Percentiles rank a stretch among this genome's conserved stretches.
Conservation (phyloP, 2,888 invertebrate species). For the Octonoba sinensis region DNA sequence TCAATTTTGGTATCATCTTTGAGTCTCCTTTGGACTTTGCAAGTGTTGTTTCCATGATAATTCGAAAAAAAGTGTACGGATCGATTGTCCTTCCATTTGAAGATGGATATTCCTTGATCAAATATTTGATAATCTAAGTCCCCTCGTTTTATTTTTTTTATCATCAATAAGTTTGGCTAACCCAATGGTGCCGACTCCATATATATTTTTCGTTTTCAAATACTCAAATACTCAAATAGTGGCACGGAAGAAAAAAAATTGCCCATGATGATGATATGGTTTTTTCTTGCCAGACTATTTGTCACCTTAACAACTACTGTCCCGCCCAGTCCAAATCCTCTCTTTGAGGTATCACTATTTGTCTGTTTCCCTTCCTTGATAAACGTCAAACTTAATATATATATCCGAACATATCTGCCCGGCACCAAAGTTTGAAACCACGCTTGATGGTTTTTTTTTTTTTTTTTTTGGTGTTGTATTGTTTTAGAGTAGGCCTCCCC, state of each 20-base stretch:
- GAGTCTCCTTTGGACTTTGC: slow-evolving; percentile 14
- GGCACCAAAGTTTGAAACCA: too few species aligned
- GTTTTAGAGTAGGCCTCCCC: too few species aligned
- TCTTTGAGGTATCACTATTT: too few species aligned
- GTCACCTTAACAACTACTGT: not conserved
- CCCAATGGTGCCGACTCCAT: slow-evolving; percentile 4
- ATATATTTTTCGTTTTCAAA: slow-evolving; percentile 28
- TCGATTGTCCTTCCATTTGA: slow-evolving; percentile 22
- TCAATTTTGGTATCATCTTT: slow-evolving; percentile 32
- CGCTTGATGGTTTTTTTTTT: too few species aligned
- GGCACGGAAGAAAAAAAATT: slow-evolving; percentile 22
- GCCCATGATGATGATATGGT: slow-evolving; percentile 20
- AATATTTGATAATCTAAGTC: slow-evolving; percentile 17
- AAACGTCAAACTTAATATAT: too few species aligned
- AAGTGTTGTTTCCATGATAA: slow-evolving; percentile 22
- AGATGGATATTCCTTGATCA: slow-evolving; percentile 18
- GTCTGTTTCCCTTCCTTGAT: too few species aligned
- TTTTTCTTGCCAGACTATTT: slow-evolving; percentile 1
- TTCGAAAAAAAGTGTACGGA: slow-evolving; percentile 11
- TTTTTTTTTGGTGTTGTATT: too few species aligned
- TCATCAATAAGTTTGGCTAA: slow-evolving; percentile 2
- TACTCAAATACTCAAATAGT: slow-evolving; percentile 21
- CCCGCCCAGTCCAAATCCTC: slow-evolving; percentile 4
- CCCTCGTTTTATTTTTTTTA: slow-evolving; percentile 15
- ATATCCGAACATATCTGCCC: too few species aligned